A percentile compares a stretch with the other conserved stretches of the same genome.
phyloP scores from a whole-genome alignment of 2,888 invertebrate genomes.

The Serripes groenlandicus region DNA sequence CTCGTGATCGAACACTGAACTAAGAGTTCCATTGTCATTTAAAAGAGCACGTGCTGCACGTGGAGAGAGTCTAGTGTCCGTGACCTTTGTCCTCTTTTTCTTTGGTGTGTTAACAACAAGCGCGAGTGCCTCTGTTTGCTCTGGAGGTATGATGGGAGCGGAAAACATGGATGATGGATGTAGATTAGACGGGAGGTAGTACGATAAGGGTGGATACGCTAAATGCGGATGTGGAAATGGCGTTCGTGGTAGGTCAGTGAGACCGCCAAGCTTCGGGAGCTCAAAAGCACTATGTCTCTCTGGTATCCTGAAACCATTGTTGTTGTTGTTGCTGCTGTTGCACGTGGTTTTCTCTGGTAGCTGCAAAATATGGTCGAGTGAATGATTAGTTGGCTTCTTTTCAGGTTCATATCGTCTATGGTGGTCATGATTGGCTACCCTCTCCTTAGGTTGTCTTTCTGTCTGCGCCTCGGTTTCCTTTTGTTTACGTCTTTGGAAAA shows the following conservation, averaged over 20 bases:
- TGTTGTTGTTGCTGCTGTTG: slow-evolving; percentile 8
- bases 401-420: slow-evolving; percentile 48
- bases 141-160: slow-evolving; percentile 76
- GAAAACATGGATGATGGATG: slow-evolving; percentile 77
- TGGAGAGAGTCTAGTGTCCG: slow-evolving; percentile 87
- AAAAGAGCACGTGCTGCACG: slow-evolving; percentile 83
- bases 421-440: slow-evolving; percentile 32
- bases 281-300: slow-evolving; percentile 78
- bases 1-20: slow-evolving; percentile 69
- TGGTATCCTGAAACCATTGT: slow-evolving; percentile 51
- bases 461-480: slow-evolving; percentile 48
- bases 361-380: slow-evolving; percentile 64
- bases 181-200: slow-evolving; percentile 86
- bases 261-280: slow-evolving; percentile 69
- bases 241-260: slow-evolving; percentile 70
- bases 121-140: slow-evolving; percentile 93
- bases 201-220: slow-evolving; percentile 88
- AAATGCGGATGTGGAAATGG: slow-evolving; percentile 83
- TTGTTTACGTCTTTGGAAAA: slow-evolving; percentile 70
- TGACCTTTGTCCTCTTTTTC: slow-evolving; percentile 98
- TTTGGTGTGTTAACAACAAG: slow-evolving; percentile 96
- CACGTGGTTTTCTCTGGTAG: slow-evolving; percentile 58
- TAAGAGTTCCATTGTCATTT: slow-evolving; percentile 78
- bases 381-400: slow-evolving; percentile 66
- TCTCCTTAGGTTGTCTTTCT: slow-evolving; percentile 55